phyloP scores from a whole-genome alignment of 2,888 invertebrate genomes.

The Tetheella fluctuosa region DNA sequence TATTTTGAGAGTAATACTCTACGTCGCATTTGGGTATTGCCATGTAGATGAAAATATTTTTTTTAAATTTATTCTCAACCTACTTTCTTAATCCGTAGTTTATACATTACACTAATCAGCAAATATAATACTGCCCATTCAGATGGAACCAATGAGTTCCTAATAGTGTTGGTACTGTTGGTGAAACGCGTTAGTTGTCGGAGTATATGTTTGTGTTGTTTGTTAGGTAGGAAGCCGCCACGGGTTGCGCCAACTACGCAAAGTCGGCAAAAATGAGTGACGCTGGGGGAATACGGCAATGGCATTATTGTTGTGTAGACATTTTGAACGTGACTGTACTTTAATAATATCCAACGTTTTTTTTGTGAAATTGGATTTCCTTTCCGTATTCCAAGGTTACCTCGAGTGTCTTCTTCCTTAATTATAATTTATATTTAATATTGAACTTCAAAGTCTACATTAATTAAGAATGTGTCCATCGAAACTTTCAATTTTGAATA shows the following conservation, averaged over 20 bases:
- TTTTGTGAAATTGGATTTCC: background rate
- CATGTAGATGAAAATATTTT: too few species aligned
- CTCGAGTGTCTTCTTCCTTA: too few species aligned
- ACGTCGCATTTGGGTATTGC: too few species aligned
- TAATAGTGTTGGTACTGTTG: constrained; percentile 41
- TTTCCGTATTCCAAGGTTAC: too few species aligned
- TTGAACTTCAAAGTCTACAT: too few species aligned
- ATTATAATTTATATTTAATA: too few species aligned
- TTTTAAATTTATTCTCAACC: too few species aligned
- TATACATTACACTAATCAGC: constrained; percentile 14
- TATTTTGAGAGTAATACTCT: background rate
- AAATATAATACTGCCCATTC: constrained; percentile 38
- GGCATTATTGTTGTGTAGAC: background rate
- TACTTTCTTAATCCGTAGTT: too few species aligned
- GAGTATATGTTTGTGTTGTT: constrained; percentile 25
- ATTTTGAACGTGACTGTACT: background rate
- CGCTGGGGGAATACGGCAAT: background rate
- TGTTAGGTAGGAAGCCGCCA: constrained; percentile 1
- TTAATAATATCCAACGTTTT: background rate
- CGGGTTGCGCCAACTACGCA: background rate
- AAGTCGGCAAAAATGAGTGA: background rate
- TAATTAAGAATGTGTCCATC: too few species aligned
- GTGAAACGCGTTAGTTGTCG: constrained; percentile 32
- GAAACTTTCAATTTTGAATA: too few species aligned
- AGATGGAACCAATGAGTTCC: constrained; percentile 41